A percentile compares a stretch with the other conserved stretches of the same genome.
Evolutionary conservation across 2,113 vertebrate genomes (phyloP).

Genomic region (Aphyosemion australe): DNA sequence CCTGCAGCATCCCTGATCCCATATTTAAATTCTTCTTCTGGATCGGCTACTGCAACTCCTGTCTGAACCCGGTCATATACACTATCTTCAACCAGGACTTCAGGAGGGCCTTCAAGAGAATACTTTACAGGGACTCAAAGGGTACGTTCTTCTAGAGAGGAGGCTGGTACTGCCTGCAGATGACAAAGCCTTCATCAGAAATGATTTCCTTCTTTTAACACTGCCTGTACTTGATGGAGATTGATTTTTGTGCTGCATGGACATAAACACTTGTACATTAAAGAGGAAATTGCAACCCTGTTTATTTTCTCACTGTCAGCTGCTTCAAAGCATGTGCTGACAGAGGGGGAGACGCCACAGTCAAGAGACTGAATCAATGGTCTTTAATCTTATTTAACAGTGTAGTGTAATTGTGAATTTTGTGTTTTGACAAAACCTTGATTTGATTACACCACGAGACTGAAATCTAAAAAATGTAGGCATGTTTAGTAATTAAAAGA

Average conservation of each 20-base stretch:
- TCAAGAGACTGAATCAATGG: conserved; percentile 50
- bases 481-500: conserved; percentile 30
- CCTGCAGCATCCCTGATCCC: conserved; percentile 78
- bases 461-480: conserved; percentile 39
- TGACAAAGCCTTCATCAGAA: neutral
- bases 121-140: conserved; percentile 68
- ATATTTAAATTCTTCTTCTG: conserved; percentile 83
- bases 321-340: conserved; percentile 12
- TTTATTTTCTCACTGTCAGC: conserved; percentile 7
- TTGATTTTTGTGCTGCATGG: neutral
- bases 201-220: neutral
- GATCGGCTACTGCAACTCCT: conserved; percentile 88
- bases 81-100: conserved; percentile 87
- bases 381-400: conserved; percentile 53
- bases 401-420: conserved; percentile 36
- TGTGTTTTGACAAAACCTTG: conserved; percentile 22
- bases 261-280: conserved; percentile 24
- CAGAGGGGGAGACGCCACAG: conserved; percentile 5
- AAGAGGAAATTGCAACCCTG: conserved; percentile 16
- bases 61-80: conserved; percentile 87
- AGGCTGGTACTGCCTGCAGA: neutral
- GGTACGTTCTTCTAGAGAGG: conserved; percentile 57
- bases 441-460: conserved; percentile 36
- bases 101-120: conserved; percentile 82
- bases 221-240: neutral